Conservation (phyloP, 2,888 invertebrate genomes). For the Euplagia quadripunctaria region DNA sequence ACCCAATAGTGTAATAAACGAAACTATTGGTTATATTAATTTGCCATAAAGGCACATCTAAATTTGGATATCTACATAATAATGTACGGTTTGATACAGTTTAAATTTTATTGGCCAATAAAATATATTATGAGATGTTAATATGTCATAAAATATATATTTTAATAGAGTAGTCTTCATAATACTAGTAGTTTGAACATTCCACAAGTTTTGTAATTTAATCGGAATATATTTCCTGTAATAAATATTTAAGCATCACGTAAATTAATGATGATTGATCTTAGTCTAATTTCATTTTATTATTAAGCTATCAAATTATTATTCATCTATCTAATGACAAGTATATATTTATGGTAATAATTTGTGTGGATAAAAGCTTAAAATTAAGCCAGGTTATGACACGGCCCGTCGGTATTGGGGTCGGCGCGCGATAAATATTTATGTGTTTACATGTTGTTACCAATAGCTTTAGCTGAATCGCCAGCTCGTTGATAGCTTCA, state of each 20-base stretch:
- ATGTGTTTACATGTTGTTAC: conserved; percentile 53
- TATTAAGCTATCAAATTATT: conserved; percentile 27
- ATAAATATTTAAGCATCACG: conserved; percentile 16
- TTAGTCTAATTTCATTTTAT: conserved; percentile 23
- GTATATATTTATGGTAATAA: conserved; percentile 21
- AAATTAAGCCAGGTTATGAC: conserved; percentile 53
- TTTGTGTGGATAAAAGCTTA: conserved; percentile 53
- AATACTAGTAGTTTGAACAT: conserved; percentile 15
- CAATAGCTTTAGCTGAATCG: conserved; percentile 33
- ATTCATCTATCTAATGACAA: conserved; percentile 19
- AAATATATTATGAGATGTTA: conserved; percentile 15
- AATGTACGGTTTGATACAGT: conserved; percentile 6
- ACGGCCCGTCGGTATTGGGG: conserved; percentile 41
- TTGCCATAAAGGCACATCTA: conserved; percentile 7
- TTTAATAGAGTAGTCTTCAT: neutral
- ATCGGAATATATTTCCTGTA: conserved; percentile 21
- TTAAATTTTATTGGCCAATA: conserved; percentile 21
- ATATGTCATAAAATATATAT: conserved; percentile 14
- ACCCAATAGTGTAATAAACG: conserved; percentile 29
- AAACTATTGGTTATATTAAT: conserved; percentile 16
- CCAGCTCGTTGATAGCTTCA: conserved; percentile 43
- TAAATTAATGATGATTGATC: conserved; percentile 25
- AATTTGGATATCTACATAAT: conserved; percentile 4
- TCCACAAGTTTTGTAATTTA: conserved; percentile 19
- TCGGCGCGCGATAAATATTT: conserved; percentile 50